phyloP scores from a whole-genome alignment of 2,797 vertebrate genomes.

The Rhabdomys pumilio region DNA sequence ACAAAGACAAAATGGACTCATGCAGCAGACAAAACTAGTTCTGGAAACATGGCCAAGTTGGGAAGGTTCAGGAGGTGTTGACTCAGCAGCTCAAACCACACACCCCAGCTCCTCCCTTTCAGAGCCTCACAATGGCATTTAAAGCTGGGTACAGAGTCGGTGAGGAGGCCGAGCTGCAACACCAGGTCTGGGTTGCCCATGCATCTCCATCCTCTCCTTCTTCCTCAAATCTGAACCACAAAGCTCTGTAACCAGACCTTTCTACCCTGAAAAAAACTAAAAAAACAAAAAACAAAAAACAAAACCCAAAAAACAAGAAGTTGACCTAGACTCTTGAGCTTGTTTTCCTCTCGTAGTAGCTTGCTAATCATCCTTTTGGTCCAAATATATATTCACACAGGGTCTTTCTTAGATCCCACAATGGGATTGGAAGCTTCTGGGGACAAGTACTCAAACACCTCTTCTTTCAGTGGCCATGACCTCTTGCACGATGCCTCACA shows the following conservation, averaged over 20 bases:
- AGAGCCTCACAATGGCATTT: conserved; percentile 8
- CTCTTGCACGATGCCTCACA: background rate
- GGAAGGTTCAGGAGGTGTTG: conserved; percentile 33
- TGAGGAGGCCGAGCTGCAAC: background rate
- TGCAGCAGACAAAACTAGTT: conserved; percentile 26
- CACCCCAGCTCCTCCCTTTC: background rate
- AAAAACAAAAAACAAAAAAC: background rate
- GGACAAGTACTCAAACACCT: background rate
- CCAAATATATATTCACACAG: background rate
- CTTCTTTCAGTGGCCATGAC: background rate
- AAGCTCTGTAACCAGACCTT: background rate
- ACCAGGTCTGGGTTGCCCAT: background rate
- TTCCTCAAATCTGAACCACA: conserved; percentile 32
- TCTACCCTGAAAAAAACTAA: background rate
- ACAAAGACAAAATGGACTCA: background rate
- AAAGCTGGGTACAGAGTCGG: background rate
- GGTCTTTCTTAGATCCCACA: background rate
- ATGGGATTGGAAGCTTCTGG: background rate
- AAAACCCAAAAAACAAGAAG: background rate
- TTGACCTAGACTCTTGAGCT: background rate
- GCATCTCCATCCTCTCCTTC: background rate
- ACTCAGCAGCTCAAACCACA: conserved; percentile 51
- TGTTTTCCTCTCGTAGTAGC: background rate
- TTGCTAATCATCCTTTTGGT: background rate
- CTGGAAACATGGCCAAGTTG: conserved; percentile 21